These are phyloP conservation scores for Aphelenchoides besseyi DNA, from an alignment of 1,140 invertebrate species.

Conservation along the genomic window DNA sequence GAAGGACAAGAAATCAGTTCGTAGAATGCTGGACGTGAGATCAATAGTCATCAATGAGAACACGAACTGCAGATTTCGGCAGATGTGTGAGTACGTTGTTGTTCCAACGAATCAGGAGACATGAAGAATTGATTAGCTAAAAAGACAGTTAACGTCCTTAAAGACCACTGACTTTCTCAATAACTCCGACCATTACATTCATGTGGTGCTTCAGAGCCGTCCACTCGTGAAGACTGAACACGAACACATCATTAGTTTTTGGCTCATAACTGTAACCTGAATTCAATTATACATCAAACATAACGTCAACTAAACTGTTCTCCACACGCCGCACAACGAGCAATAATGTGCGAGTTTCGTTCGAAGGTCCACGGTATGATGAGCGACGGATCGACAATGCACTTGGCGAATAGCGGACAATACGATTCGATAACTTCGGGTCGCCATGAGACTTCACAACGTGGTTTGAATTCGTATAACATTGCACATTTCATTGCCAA, in stretches of 20 bases:
- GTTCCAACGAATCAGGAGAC: constrained; percentile 10
- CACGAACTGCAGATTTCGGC: constrained; percentile 15
- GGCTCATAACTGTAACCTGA: constrained; percentile 25
- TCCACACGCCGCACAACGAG: constrained; percentile 4
- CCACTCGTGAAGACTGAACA: constrained; percentile 21
- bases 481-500: constrained; percentile 22
- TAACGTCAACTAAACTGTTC: too few species aligned
- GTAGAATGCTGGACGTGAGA: too few species aligned
- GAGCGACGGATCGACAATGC: constrained; percentile 20
- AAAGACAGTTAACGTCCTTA: not conserved
- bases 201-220: constrained; percentile 22
- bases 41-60: constrained; percentile 14
- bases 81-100: constrained; percentile 7
- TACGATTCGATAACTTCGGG: constrained; percentile 27
- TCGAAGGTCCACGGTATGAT: constrained; percentile 25
- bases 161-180: constrained; percentile 6
- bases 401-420: constrained; percentile 25
- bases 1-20: too few species aligned
- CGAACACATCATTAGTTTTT: constrained; percentile 5
- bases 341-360: constrained; percentile 21
- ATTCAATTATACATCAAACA: constrained; percentile 16
- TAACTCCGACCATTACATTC: constrained; percentile 9
- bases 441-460: constrained; percentile 20
- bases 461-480: constrained; percentile 22
- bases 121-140: not conserved